Percentiles rank a stretch among this genome's conserved stretches.
Evolutionary conservation across 2,888 invertebrate genomes (phyloP).

Genomic region (Archips xylosteana): DNA sequence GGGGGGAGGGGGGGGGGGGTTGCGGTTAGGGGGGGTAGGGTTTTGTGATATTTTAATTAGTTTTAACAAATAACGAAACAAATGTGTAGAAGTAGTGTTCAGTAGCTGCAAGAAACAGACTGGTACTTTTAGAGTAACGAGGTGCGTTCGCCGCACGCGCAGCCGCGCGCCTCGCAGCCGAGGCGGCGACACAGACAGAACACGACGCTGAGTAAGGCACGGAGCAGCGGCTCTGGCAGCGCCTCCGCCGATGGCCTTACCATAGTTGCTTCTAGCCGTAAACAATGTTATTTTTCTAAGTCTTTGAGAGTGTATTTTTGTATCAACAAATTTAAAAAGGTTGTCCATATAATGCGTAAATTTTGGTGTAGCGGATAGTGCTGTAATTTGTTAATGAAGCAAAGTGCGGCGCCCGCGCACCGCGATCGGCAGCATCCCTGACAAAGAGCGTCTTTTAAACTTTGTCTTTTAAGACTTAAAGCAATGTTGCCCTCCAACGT

Average conservation of each 20-base stretch:
- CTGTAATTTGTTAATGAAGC: no score
- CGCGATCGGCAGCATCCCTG: neutral
- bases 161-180: neutral
- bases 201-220: neutral
- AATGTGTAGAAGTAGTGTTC: slow-evolving; percentile 2
- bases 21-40: no score
- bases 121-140: neutral
- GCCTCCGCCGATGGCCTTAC: slow-evolving; percentile 9
- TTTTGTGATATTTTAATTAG: slow-evolving; percentile 62
- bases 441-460: neutral
- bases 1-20: no score
- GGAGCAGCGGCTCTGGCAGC: neutral
- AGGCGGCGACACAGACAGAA: neutral
- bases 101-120: neutral
- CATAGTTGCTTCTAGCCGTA: slow-evolving; percentile 46
- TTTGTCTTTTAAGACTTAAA: neutral
- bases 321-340: slow-evolving; percentile 50
- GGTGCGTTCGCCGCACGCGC: neutral
- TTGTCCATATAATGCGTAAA: slow-evolving; percentile 17
- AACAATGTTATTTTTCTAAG: slow-evolving; percentile 62
- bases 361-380: neutral
- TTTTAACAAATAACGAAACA: slow-evolving; percentile 15
- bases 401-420: neutral
- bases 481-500: neutral
- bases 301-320: slow-evolving; percentile 66